These are phyloP conservation scores for Setophaga kirtlandii DNA, from an alignment of 2,113 vertebrate species.

Conservation along the genomic window DNA sequence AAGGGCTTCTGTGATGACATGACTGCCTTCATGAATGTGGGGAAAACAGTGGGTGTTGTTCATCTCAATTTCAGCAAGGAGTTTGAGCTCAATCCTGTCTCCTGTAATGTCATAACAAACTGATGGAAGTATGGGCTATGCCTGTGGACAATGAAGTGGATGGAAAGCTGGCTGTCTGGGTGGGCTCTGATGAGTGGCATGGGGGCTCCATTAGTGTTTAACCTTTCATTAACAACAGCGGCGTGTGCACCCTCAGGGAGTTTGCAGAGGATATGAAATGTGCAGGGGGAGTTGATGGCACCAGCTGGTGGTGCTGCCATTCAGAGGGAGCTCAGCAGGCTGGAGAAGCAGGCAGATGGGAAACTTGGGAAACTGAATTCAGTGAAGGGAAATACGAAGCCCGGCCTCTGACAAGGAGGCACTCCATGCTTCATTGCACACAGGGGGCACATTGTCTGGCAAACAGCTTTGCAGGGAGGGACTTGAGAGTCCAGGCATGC, in stretches of 20 bases:
- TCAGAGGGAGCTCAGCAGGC: neutral
- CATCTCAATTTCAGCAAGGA: neutral
- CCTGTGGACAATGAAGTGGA: neutral
- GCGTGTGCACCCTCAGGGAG: neutral
- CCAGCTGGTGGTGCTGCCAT: neutral
- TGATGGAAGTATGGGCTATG: neutral
- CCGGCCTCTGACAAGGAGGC: neutral
- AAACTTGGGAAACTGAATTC: neutral
- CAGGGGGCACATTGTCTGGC: rapidly evolving
- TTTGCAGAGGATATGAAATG: neutral
- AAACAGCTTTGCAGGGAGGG: neutral
- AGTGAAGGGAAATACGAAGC: neutral
- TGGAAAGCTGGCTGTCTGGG: neutral
- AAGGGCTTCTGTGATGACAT: neutral
- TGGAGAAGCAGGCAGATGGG: neutral
- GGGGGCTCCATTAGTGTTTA: neutral
- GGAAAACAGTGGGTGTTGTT: neutral
- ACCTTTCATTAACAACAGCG: neutral
- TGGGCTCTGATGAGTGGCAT: neutral
- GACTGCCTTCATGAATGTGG: neutral
- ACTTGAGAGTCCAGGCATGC: rapidly evolving
- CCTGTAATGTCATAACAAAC: neutral
- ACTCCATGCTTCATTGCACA: neutral
- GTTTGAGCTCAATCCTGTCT: neutral
- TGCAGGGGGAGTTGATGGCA: neutral